Conservation (phyloP, 1,140 invertebrate species). For the Aradophagus sp. region DNA sequence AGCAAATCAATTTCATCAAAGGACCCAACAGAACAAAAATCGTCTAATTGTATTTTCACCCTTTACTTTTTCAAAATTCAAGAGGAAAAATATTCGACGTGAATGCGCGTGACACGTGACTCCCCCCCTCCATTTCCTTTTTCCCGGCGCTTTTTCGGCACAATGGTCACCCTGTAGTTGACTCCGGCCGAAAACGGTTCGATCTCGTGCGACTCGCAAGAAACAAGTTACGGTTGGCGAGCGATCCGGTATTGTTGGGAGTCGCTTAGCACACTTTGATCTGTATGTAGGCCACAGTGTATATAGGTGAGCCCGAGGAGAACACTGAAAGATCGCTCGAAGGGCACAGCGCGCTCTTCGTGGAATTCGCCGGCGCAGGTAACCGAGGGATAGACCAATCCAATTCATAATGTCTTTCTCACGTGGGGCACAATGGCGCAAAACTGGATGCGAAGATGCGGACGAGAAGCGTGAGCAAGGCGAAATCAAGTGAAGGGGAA, state of each 20-base stretch:
- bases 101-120: too few relatives aligned
- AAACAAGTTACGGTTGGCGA: slow-evolving; percentile 30
- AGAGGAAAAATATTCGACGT: too few relatives aligned
- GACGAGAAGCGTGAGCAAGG: too few relatives aligned
- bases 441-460: slow-evolving; percentile 13
- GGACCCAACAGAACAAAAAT: too few relatives aligned
- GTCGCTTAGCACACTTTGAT: slow-evolving; percentile 34
- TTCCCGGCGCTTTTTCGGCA: neutral
- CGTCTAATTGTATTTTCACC: too few relatives aligned
- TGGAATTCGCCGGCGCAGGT: slow-evolving; percentile 45
- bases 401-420: slow-evolving; percentile 48
- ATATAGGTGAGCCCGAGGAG: slow-evolving; percentile 31
- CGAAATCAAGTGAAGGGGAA: too few relatives aligned
- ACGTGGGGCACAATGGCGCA: slow-evolving; percentile 34
- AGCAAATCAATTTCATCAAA: too few relatives aligned
- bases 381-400: slow-evolving; percentile 40
- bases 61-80: too few relatives aligned
- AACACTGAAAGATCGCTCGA: slow-evolving; percentile 23
- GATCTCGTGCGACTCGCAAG: slow-evolving; percentile 20
- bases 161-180: slow-evolving; percentile 26
- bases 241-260: slow-evolving; percentile 39
- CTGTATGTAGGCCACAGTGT: slow-evolving; percentile 47
- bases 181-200: slow-evolving; percentile 22
- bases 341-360: slow-evolving; percentile 45
- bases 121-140: neutral